Conservation (phyloP, 2,113 vertebrate genomes). For the Colinus virginianus region DNA sequence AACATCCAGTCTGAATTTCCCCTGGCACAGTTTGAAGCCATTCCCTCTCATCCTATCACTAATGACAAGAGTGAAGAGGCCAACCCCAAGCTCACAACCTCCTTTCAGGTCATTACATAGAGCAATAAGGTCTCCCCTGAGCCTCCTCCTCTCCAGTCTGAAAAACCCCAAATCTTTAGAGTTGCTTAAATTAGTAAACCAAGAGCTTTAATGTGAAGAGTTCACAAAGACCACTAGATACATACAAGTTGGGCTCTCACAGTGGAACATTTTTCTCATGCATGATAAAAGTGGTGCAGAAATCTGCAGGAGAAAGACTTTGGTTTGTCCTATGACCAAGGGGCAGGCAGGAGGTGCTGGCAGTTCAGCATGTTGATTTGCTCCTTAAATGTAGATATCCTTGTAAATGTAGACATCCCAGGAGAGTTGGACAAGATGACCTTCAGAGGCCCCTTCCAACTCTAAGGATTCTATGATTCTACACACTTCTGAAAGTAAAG, state of each 20-base stretch:
- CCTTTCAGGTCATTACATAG: too few relatives aligned
- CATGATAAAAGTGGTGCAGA: fast-evolving
- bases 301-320: background rate
- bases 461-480: background rate
- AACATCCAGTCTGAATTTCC: too few relatives aligned
- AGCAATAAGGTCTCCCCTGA: too few relatives aligned
- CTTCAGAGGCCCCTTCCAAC: too few relatives aligned
- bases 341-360: background rate
- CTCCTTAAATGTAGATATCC: background rate
- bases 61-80: too few relatives aligned
- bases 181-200: background rate
- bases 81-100: too few relatives aligned
- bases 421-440: too few relatives aligned
- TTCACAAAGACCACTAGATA: background rate
- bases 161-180: background rate
- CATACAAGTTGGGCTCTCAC: fast-evolving
- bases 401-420: too few relatives aligned
- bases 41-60: too few relatives aligned
- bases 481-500: background rate
- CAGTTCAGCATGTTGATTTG: background rate
- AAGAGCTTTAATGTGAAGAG: background rate
- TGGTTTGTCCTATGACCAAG: background rate
- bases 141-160: too few relatives aligned
- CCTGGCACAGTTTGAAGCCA: too few relatives aligned
- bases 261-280: fast-evolving